phyloP scores from a whole-genome alignment of 2,888 invertebrate genomes.

The Ennomos quercinarius region DNA sequence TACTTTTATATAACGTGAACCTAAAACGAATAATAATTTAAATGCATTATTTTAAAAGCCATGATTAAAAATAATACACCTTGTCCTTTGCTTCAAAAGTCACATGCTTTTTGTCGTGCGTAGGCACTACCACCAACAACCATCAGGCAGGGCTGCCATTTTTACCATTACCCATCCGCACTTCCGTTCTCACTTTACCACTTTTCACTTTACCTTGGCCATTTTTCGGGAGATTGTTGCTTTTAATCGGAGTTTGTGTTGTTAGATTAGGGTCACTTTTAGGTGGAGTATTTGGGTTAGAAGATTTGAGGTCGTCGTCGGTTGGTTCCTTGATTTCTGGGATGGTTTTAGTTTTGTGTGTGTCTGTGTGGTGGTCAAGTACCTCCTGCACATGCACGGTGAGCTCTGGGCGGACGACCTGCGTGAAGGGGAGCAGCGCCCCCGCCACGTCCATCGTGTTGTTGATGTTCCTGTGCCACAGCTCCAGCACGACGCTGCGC shows the following conservation, averaged over 20 bases:
- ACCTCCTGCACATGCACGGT: slow-evolving; percentile 78
- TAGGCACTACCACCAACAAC: slow-evolving; percentile 74
- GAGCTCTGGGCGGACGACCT: slow-evolving; percentile 76
- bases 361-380: slow-evolving; percentile 53
- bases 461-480: slow-evolving; percentile 84
- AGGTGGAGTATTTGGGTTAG: slow-evolving; percentile 17
- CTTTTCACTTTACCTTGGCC: slow-evolving; percentile 41
- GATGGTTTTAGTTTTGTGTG: slow-evolving; percentile 53
- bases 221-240: slow-evolving; percentile 32
- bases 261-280: not conserved
- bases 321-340: slow-evolving; percentile 74
- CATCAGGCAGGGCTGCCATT: slow-evolving; percentile 68
- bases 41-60: too few relatives aligned
- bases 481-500: slow-evolving; percentile 84
- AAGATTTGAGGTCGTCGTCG: slow-evolving; percentile 42
- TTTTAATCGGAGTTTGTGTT: slow-evolving; percentile 24
- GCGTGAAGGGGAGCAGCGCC: slow-evolving; percentile 77
- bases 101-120: slow-evolving; percentile 77
- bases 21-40: too few relatives aligned
- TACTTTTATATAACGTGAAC: too few relatives aligned
- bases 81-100: slow-evolving; percentile 77
- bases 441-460: slow-evolving; percentile 84
- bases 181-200: slow-evolving; percentile 46
- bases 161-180: slow-evolving; percentile 41
- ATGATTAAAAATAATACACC: slow-evolving; percentile 72